Conservation (phyloP, 2,888 invertebrate species). For the Melanostoma scalare region DNA sequence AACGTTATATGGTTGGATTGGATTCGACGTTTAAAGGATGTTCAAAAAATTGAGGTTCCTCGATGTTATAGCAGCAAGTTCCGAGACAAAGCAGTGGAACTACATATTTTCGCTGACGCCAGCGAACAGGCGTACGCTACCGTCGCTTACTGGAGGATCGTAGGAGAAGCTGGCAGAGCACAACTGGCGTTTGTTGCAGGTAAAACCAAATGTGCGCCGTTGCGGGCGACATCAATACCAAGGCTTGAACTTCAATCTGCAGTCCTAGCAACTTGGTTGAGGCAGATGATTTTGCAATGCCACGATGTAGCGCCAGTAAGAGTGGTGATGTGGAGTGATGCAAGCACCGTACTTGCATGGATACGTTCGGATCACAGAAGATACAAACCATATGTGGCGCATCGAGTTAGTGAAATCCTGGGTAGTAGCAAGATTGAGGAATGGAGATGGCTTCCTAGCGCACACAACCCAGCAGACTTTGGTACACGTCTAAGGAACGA, state of each 20-base stretch:
- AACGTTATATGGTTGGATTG: slow-evolving; percentile 31
- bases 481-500: slow-evolving; percentile 34
- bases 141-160: no score
- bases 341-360: slow-evolving; percentile 66
- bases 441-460: slow-evolving; percentile 52
- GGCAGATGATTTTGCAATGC: slow-evolving; percentile 7
- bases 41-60: slow-evolving; percentile 12
- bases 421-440: slow-evolving; percentile 24
- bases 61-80: slow-evolving; percentile 32
- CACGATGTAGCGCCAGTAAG: slow-evolving; percentile 17
- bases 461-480: slow-evolving; percentile 47
- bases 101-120: slow-evolving; percentile 56
- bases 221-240: slow-evolving; percentile 35
- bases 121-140: neutral
- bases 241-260: slow-evolving; percentile 37
- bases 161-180: no score
- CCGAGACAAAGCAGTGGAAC: slow-evolving; percentile 11
- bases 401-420: slow-evolving; percentile 53
- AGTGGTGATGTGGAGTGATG: slow-evolving; percentile 13
- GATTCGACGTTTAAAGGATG: slow-evolving; percentile 5
- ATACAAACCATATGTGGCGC: slow-evolving; percentile 73
- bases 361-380: slow-evolving; percentile 70
- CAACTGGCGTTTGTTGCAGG: slow-evolving; percentile 31
- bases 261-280: slow-evolving; percentile 24
- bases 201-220: slow-evolving; percentile 40